Percentiles rank a stretch among this genome's conserved stretches.
Evolutionary conservation across 2,113 vertebrate species (phyloP).

Genomic region (Spermophilus dauricus): DNA sequence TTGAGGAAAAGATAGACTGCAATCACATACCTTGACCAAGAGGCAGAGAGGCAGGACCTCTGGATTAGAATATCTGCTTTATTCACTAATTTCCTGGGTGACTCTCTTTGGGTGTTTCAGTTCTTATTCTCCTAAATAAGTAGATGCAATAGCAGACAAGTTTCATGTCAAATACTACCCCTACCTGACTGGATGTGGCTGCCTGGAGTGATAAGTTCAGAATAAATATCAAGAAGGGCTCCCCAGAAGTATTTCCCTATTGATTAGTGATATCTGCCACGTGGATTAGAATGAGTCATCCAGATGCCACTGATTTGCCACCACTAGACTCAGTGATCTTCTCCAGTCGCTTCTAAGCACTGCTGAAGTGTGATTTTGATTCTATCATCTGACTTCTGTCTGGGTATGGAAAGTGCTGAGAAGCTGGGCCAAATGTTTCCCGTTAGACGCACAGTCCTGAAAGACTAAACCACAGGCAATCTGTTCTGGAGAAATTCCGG

Average conservation of each 20-base stretch:
- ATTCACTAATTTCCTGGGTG: neutral
- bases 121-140: conserved; percentile 2
- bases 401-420: conserved; percentile 59
- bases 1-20: neutral
- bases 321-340: neutral
- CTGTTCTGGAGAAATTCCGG: conserved; percentile 71
- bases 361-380: conserved; percentile 51
- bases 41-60: neutral
- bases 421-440: conserved; percentile 73
- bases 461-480: conserved; percentile 76
- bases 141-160: neutral
- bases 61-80: neutral
- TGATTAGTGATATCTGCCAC: neutral
- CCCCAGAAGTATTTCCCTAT: neutral
- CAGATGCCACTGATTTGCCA: neutral
- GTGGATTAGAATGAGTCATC: accelerated
- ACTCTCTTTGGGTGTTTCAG: neutral
- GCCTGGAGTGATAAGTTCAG: neutral
- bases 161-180: neutral
- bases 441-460: conserved; percentile 66
- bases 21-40: neutral
- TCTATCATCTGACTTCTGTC: conserved; percentile 50
- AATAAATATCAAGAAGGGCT: neutral
- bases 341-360: neutral
- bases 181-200: neutral